Base-by-base conservation (phyloP, 2,797 vertebrate genomes). In the Enteromius argenteus region DNA sequence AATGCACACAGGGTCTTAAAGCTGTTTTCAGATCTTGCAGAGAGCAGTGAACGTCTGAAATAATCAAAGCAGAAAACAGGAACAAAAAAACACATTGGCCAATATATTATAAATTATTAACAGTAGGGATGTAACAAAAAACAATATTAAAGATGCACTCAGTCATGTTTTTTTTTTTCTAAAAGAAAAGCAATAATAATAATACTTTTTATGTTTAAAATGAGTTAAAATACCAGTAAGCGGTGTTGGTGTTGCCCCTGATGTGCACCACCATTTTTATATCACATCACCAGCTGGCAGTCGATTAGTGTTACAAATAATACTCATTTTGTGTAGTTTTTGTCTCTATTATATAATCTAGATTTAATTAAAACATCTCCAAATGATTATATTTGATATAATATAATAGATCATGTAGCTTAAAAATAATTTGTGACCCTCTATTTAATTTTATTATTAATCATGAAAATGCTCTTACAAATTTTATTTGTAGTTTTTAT, bases 11-110 rank as follows among this genome's bases (percentile, higher is more conserved):
- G 35, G 35, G 53, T 76, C 9, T 30, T 37, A 56, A n/a, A 35
- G 35, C n/a, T 60, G n/a, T n/a, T 58, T 23, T 74, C 15, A 75
- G 73, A 39, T 75, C 32, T 58, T 23, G 32, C 51, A 56, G 73
- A 58, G 51, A 58, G 32, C 3, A 17, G 35, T 15, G 14, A 58
- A 58, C 2, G 51, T 39, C 35, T 76, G 35, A 58, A 58, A 42
- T 60, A 76, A 76, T 4, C 14, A 58, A 27, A 76, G 60, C 74
- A 11, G 35, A 7, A 42, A 6, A 11, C 53, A 27, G 10, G 21
- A 60, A 23, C 32, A 17, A 35, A 58, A 60, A 42, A 60, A 42
- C 23, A 76, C n/a, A 76, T 39, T 21, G 17, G 0, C 13, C 6
- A 23, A 37, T 14, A 27, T n/a, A 60, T 39, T 42, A 3, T 58